Base-by-base conservation (phyloP, 2,113 vertebrate species). In the Perccottus glenii region DNA sequence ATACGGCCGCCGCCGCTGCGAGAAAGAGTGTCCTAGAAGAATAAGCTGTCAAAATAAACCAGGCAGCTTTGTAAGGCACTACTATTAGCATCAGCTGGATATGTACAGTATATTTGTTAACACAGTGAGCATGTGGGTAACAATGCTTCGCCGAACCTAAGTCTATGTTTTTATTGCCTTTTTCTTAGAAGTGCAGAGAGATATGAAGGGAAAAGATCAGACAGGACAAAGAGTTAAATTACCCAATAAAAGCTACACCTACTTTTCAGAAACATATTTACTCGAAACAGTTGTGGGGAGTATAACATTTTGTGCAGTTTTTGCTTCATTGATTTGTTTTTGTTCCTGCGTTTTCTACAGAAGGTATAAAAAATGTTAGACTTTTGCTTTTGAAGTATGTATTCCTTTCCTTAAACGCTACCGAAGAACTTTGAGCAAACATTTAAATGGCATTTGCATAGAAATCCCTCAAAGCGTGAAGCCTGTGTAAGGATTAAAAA, bases 101-200 rank as follows among this genome's bases (percentile, higher is more conserved):
- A 55, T 27, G 19, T 27, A 27, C 19, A 27, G 19, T 58, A 59
- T 35, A 64, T 40, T 64, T 15, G 9, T 15, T 36, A 11, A 59
- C 40, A 35, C 16, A 19, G 42, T 4, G 9, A 38, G 57, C 52
- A n/a, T n/a, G n/a, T n/a, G n/a, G n/a, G n/a, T 32, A 42, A 47
- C 42, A 43, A 33, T 43, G 48, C 32, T 40, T 35, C 51, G 46
- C 5, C 7, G 12, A 51, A 16, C 40, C 2, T 9, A 32, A 53
- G 61, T 67, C 15, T 42, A 43, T 44, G 33, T 42, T 9, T 48
- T 82, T 66, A 72, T 72, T 80, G 33, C 49, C 60, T 60, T 32
- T 80, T 75, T 78, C 69, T 77, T 77, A 58, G 55, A 40, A 66
- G 38, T 72, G 51, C 53, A 15, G 14, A 10, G 67, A 78, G 64